Percentiles rank a stretch among this genome's conserved stretches.
Evolutionary conservation across 1,140 invertebrate genomes (phyloP).

Genomic region (Cyclina sinensis): DNA sequence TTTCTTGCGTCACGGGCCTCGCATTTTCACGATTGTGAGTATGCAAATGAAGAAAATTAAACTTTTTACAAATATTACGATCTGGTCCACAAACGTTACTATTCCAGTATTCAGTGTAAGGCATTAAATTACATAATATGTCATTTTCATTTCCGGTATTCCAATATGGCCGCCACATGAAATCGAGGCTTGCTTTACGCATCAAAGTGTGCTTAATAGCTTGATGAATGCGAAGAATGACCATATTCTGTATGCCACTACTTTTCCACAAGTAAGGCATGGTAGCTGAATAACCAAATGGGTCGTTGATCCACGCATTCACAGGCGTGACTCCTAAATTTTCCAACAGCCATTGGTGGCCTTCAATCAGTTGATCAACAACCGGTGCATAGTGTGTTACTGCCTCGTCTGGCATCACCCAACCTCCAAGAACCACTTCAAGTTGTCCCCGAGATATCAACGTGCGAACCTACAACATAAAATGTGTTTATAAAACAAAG

Average conservation of each 20-base stretch:
- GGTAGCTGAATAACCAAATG: slow-evolving; percentile 94
- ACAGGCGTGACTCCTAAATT: slow-evolving; percentile 92
- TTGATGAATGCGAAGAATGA: slow-evolving; percentile 97
- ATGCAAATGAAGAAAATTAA: slow-evolving; percentile 95
- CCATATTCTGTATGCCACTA: slow-evolving; percentile 93
- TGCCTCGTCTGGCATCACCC: slow-evolving; percentile 99
- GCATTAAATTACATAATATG: slow-evolving; percentile 94
- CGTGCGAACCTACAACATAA: slow-evolving; percentile 32
- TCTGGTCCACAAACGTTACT: slow-evolving; percentile 92
- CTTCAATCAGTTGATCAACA: slow-evolving; percentile 96
- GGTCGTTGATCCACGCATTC: slow-evolving; percentile 97
- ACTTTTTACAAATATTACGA: slow-evolving; percentile 96
- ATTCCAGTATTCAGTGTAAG: slow-evolving; percentile 98
- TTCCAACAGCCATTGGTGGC: slow-evolving; percentile 97
- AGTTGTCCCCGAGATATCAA: slow-evolving; percentile 89
- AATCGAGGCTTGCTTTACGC: slow-evolving; percentile 92
- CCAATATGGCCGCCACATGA: slow-evolving; percentile 97
- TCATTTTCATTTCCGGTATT: slow-evolving; percentile 87
- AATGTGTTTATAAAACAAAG: too few species aligned
- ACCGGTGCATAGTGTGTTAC: slow-evolving; percentile 96
- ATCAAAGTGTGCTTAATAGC: slow-evolving; percentile 96
- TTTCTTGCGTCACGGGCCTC: background rate
- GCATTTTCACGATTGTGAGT: slow-evolving; percentile 76
- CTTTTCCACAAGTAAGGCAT: slow-evolving; percentile 94
- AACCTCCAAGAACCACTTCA: slow-evolving; percentile 97